These are phyloP conservation scores for Loxodonta africana DNA, from an alignment of 2,113 vertebrate genomes.

Conservation along the genomic window DNA sequence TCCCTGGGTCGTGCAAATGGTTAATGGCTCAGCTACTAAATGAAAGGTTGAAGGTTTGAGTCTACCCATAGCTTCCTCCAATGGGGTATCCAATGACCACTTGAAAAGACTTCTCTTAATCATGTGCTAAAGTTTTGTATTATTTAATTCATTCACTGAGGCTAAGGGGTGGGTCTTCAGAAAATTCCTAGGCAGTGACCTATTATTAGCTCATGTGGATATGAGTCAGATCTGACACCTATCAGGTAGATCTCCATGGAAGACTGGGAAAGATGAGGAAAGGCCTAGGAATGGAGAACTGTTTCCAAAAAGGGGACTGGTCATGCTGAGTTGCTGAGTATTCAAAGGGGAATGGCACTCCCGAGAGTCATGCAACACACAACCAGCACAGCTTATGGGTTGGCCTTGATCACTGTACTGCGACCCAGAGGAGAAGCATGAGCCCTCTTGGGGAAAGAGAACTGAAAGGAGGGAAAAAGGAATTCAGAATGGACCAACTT, in stretches of 20 bases:
- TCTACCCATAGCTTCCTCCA: neutral
- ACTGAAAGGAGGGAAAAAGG: neutral
- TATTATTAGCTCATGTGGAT: neutral
- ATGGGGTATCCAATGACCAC: neutral
- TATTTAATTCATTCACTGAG: neutral
- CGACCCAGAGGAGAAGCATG: neutral
- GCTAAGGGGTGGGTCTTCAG: neutral
- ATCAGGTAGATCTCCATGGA: neutral
- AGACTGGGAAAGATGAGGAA: neutral
- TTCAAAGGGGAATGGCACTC: fast-evolving
- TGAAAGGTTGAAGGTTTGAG: neutral
- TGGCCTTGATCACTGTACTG: neutral
- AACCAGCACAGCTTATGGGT: neutral
- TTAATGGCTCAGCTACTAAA: neutral
- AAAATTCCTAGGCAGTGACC: neutral
- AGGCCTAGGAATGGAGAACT: neutral
- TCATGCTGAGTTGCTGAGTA: neutral
- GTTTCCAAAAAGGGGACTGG: neutral
- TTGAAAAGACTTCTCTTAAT: neutral
- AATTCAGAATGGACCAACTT: neutral
- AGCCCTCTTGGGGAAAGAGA: neutral
- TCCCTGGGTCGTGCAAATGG: neutral
- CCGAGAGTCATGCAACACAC: neutral
- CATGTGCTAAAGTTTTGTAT: neutral
- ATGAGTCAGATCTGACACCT: neutral